Conservation (phyloP, 23 tunicate species). For the Botrylloides violaceus region DNA sequence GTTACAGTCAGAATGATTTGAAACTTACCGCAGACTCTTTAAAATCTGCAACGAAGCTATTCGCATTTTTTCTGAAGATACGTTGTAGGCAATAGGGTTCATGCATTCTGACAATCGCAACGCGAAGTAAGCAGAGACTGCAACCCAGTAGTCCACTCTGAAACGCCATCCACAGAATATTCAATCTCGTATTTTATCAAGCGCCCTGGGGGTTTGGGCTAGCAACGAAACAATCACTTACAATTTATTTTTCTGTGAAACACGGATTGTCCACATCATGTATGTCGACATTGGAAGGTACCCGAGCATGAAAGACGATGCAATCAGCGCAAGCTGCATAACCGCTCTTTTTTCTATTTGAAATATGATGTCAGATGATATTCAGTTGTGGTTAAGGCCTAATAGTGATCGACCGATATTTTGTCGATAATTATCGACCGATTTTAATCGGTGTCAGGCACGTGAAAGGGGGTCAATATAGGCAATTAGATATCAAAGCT, state of each 20-base stretch:
- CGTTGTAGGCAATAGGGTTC: slow-evolving; percentile 38
- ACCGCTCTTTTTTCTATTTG: slow-evolving; percentile 19
- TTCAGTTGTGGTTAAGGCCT: no score
- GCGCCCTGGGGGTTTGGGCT: no score
- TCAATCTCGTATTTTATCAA: background rate
- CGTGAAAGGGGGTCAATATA: no score
- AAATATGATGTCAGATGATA: no score
- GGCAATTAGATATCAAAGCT: no score
- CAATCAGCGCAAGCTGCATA: slow-evolving; percentile 13
- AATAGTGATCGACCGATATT: no score
- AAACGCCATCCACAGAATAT: no score
- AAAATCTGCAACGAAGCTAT: slow-evolving; percentile 22
- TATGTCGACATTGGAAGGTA: slow-evolving; percentile 23
- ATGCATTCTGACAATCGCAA: slow-evolving; percentile 38
- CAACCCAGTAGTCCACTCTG: slow-evolving; percentile 36
- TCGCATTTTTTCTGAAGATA: slow-evolving; percentile 31
- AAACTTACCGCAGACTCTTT: slow-evolving; percentile 12
- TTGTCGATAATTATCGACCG: no score
- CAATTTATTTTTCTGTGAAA: slow-evolving; percentile 13
- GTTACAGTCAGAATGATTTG: no score
- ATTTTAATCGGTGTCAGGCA: no score
- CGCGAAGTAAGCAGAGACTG: slow-evolving; percentile 26
- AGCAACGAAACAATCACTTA: slow-evolving; percentile 5
- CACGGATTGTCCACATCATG: slow-evolving; percentile 27
- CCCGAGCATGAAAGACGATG: slow-evolving; percentile 25